Base-by-base conservation (phyloP, 2,113 vertebrate genomes). In the Desmodus rotundus region DNA sequence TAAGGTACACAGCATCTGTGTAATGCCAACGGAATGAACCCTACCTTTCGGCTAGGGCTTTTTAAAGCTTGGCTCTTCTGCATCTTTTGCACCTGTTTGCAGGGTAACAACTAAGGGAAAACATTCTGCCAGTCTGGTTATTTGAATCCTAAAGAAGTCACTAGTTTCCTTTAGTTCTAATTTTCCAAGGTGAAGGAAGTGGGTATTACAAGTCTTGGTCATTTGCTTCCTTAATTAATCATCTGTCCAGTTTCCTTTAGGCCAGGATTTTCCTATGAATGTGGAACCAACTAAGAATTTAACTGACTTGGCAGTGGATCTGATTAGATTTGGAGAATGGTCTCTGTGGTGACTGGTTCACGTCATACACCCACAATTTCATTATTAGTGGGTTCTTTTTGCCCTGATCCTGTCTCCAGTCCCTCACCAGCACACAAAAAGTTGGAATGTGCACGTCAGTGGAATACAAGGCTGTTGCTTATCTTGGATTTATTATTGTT, bases 401-500 rank as follows among this genome's bases (percentile, higher is more conserved):
- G 33, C 38, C 41, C 36, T 9, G 19, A 74, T 63, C 26, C 61
- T 33, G 45, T 52, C 89, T 95, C 36, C 45, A 4, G 28, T 90
- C 41, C 87, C 28, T 94, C 28, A 3, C 43, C 15, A 1, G 19
- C 26, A 5, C 7, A 77, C 41, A 72, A 33, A 95, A 89, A 80
- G 47, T 52, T 68, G 45, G 68, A 61, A 70, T 88, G 72, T 47
- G 38, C 16, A 0, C 65, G 56, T 91, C 94, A 81, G 76, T 96
- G 43, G 70, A 65, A n/a, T 89, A 41, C 61, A 90, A 96, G 58
- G 38, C 85, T 80, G 20, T 91, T 96, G 61, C 86, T 95, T 86
- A 90, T 95, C 95, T 96, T 67, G 3, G 33, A 68, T 86, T 95
- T 97, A 91, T 97, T 97, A 95, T n/a, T 96, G 78, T 76, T 96